Base-by-base conservation (phyloP, 2,113 vertebrate genomes). In the Marmota flaviventris region DNA sequence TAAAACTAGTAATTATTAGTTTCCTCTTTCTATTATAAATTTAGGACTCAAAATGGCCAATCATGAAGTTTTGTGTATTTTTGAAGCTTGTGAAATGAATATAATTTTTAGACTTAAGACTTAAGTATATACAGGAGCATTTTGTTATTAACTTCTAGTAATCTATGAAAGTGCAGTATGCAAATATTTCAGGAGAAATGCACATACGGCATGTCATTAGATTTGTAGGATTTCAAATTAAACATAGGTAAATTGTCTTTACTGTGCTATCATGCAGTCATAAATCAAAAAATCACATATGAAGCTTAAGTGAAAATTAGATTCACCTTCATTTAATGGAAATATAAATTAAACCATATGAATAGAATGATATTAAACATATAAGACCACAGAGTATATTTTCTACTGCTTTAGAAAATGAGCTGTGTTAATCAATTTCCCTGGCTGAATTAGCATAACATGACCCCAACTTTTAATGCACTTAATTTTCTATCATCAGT, bases 401-500 rank as follows among this genome's bases (percentile, higher is more conserved):
- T 97, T 51, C 24, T 48, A 29, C 65, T 82, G 63, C 42, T 92
- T 87, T 92, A 78, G 79, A 94, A 96, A 95, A 56, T 73, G 82
- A 93, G 37, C 61, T 67, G 7, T 72, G 37, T 53, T 96, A 75
- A 92, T 96, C 45, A 90, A 3, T 85, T 96, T 95, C 82, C 32
- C 90, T 95, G 89, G 25, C 25, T 96, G 69, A 91, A 94, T 97
- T 97, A 92, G 73, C 45, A 85, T 82, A 82, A 48, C 34, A 75
- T 88, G 77, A 93, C 48, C 81, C 72, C 58, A 82, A 48, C 22
- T 73, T 97, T 95, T 92, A 97, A 95, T 65, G 85, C 37, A 91
- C 88, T 97, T 98, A 78, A 92, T 97, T 93, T 97, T 97, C 58
- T 85, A 29, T 72, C 81, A 2, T 96, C 27, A 93, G 53, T 93